These are phyloP conservation scores for Podarcis lilfordi DNA, from an alignment of 2,797 vertebrate genomes.

Conservation along the genomic window DNA sequence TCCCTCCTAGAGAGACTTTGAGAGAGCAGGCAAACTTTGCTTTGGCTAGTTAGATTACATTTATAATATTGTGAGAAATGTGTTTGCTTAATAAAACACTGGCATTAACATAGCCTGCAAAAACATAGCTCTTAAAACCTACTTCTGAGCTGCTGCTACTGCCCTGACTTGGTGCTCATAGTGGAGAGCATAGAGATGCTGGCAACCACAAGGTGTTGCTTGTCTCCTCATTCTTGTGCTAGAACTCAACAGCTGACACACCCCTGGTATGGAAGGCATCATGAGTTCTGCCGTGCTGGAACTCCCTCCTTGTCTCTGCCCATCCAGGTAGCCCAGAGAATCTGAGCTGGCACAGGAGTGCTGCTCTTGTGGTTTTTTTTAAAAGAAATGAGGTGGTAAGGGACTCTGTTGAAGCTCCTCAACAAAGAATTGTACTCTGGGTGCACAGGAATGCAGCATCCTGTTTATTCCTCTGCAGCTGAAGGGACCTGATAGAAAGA, in stretches of 20 bases:
- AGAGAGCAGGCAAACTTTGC: conserved; percentile 45
- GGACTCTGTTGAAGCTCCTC: not conserved
- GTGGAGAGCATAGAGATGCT: not conserved
- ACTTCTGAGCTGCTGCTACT: not conserved
- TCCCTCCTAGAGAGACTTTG: conserved; percentile 60
- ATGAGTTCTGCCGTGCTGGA: not conserved
- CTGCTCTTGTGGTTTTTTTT: not conserved
- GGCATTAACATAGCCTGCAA: conserved; percentile 56
- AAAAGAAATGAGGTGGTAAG: not conserved
- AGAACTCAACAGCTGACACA: not conserved
- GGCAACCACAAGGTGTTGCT: not conserved
- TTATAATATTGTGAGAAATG: conserved; percentile 62
- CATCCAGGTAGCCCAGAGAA: not conserved
- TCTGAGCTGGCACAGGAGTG: not conserved
- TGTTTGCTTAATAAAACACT: conserved; percentile 64
- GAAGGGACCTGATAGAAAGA: not conserved
- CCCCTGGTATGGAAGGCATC: not conserved
- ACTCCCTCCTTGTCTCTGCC: not conserved
- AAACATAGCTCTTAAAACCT: conserved; percentile 39
- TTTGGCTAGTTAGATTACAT: conserved; percentile 49
- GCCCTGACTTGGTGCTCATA: not conserved
- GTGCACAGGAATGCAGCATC: not conserved
- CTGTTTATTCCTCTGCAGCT: not conserved
- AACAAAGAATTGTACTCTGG: not conserved
- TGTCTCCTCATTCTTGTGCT: not conserved